A percentile compares a stretch with the other conserved stretches of the same genome.
These are phyloP conservation scores for Euwallacea fornicatus DNA, from an alignment of 1,140 invertebrate species.

Conservation along the genomic window DNA sequence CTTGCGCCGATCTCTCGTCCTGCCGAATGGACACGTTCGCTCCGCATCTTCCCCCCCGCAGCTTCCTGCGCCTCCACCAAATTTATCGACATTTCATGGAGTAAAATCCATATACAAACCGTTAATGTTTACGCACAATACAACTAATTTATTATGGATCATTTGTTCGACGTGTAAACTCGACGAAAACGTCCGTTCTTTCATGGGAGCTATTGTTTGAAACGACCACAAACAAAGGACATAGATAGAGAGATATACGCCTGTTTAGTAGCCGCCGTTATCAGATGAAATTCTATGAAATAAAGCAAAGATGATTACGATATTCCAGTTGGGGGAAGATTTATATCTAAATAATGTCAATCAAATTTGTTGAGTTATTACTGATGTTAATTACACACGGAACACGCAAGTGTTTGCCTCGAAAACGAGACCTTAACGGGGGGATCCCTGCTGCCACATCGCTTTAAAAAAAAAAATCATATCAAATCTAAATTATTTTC, in stretches of 20 bases:
- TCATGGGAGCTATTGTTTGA: constrained; percentile 18
- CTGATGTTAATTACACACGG: neutral
- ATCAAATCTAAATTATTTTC: too few species aligned
- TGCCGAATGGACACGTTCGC: too few species aligned
- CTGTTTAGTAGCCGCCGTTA: constrained; percentile 19
- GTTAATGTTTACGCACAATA: constrained; percentile 5
- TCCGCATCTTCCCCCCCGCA: too few species aligned
- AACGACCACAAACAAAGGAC: constrained; percentile 6
- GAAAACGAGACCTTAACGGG: too few species aligned
- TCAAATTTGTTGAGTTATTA: constrained; percentile 28
- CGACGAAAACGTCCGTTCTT: constrained; percentile 18
- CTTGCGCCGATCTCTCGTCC: too few species aligned
- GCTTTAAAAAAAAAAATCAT: too few species aligned
- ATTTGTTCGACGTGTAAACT: constrained; percentile 26
- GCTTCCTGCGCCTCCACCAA: too few species aligned
- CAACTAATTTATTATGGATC: constrained; percentile 6
- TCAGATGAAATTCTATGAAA: constrained; percentile 10
- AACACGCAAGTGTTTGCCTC: too few species aligned
- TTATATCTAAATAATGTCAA: constrained; percentile 24
- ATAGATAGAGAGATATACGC: constrained; percentile 6
- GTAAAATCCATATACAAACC: neutral
- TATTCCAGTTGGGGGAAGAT: constrained; percentile 1
- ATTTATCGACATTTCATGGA: too few species aligned
- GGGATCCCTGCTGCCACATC: too few species aligned
- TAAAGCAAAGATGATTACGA: constrained; percentile 8